Base-by-base conservation (phyloP, 1,140 invertebrate genomes). In the Popillia japonica region DNA sequence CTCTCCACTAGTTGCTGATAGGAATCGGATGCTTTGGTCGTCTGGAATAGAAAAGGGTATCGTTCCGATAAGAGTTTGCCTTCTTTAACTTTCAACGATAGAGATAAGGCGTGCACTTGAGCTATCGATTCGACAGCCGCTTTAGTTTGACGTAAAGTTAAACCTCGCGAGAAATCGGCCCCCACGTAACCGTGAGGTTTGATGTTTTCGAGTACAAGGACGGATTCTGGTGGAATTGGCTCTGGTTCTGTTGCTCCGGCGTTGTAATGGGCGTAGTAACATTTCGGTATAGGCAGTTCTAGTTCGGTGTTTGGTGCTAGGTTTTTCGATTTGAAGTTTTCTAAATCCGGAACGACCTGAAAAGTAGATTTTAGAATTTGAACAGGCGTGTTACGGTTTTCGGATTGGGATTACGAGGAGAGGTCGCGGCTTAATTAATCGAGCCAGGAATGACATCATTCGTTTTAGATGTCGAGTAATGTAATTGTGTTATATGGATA, bases 1-100 rank as follows among this genome's bases (percentile, higher is more conserved):
- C 93, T 88, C 82, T 94, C 91, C 0, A 94, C 91, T 9, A 94
- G 86, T 79, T 93, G 92, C 73, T 94, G 92, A 82, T 94, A 95
- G 0, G 93, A 94, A 79, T 94, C 92, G 0, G 93, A 93, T 0
- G 94, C 93, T 78, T 91, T 88, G 2, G 92, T 91, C 8, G 93
- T 94, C 82, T 94, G 92, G 79, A 95, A 94, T 6, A 95, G 88
- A 81, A 94, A 95, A 10, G 88, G 87, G 82, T 94, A 94, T 76
- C 90, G 89, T 79, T 93, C 90, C 11, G 92, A 90, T 0, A 94
- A 84, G 0, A 89, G 86, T 78, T 87, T 85, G 6, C 88, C 89
- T 75, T 92, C 91, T 80, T 90, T 89, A 2, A 93, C 88, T 73
- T 92, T 92, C 55, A 94, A 85, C 0, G 90, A 89, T 0, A 94